Base-by-base conservation (phyloP, 92 coral and sea anemone genomes). In the Phenganax marumi region DNA sequence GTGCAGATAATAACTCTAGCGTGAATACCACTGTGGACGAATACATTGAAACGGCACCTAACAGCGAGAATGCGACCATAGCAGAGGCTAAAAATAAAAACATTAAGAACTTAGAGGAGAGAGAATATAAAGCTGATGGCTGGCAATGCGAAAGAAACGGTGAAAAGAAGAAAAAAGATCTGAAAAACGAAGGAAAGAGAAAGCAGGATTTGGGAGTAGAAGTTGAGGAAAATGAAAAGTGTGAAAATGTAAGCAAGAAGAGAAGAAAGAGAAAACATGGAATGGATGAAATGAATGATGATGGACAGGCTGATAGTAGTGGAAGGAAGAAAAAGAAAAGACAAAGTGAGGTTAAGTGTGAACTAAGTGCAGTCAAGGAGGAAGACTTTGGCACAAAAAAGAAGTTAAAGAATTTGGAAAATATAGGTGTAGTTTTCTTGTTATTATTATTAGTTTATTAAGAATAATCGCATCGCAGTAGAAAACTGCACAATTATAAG, bases 251-350 rank as follows among this genome's bases (percentile, higher is more conserved):
- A 83, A 33, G 80, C 16, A 50, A 79, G 18, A 75, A 84, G 86
- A 73, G 80, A 85, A 70, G 62, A 49, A 47, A 22, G 47, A 72
- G 47, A 49, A 19, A 69, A 69, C 48, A 24, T 12, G 52, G 10
- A 50, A 47, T 14, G 8, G 52, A 23, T 46, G 58, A 19, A 19
- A 13, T 56, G 16, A 14, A 19, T 69, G 26, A 69, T 33, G 75
- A 52, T 13, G 87, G 47, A 68, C 68, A 53, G 33, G 16, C 49
- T 8, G 81, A 48, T 68, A 68, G 70, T 8, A 66, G n/a, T 25
- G 60, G 57, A 9, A 54, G 63, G 62, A 82, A 66, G 53, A 85
- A 78, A 75, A 86, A 52, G 81, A 79, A 83, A 55, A 43, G 33
- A 63, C 86, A 89, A 66, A 19, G 58, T 63, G 84, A 66, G 57